Evolutionary conservation across 2,113 vertebrate genomes (phyloP).

Genomic region (Microcebus jonahi): DNA sequence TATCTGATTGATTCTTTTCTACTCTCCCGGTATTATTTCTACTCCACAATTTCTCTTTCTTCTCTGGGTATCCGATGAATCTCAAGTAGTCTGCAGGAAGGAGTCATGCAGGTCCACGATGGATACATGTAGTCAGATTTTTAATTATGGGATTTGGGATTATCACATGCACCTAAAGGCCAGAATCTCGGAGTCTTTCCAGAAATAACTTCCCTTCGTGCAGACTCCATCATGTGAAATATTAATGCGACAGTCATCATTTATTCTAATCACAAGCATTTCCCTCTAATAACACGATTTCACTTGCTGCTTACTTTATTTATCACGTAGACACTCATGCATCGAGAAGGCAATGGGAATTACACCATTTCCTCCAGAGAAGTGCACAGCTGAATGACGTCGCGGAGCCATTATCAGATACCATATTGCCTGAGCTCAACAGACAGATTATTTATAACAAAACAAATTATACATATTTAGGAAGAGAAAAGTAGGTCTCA

Average conservation of each 20-base stretch:
- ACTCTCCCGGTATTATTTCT: not conserved
- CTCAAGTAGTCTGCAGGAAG: not conserved
- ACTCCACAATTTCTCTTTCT: not conserved
- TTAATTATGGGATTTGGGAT: not conserved
- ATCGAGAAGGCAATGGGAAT: not conserved
- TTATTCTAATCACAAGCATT: conserved; percentile 35
- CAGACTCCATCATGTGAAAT: conserved; percentile 7
- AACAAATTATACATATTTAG: not conserved
- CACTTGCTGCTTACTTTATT: conserved; percentile 31
- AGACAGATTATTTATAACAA: conserved; percentile 43
- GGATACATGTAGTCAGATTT: not conserved
- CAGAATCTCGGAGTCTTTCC: not conserved
- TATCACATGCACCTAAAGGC: not conserved
- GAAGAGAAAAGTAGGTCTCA: not conserved
- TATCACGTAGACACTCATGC: not conserved
- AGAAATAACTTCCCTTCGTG: not conserved
- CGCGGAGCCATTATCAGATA: not conserved
- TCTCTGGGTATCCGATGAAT: not conserved
- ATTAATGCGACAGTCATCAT: conserved; percentile 26
- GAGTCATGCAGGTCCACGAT: not conserved
- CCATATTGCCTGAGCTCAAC: not conserved
- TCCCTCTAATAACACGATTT: conserved; percentile 5
- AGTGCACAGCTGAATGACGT: not conserved
- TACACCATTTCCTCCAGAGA: not conserved
- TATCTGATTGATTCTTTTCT: not conserved